Evolutionary conservation across 2,113 vertebrate genomes (phyloP).

Genomic region (Semnornis frantzii): DNA sequence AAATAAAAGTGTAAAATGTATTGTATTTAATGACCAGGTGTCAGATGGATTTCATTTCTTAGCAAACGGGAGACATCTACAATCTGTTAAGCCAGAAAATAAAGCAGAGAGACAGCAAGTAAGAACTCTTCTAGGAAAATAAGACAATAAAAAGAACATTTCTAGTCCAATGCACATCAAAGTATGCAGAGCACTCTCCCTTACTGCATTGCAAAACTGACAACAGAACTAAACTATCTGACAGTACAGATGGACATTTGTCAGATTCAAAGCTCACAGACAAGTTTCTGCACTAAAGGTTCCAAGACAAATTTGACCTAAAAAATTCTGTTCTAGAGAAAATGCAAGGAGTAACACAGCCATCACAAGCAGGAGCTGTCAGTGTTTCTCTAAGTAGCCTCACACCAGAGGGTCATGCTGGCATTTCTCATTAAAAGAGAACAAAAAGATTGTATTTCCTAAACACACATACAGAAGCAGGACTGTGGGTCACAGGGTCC

Average conservation of each 20-base stretch:
- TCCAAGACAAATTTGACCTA: slow-evolving; percentile 28
- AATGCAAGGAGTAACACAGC: not conserved
- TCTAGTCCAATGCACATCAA: not conserved
- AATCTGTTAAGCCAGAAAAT: slow-evolving; percentile 25
- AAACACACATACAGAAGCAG: not conserved
- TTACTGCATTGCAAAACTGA: slow-evolving; percentile 10
- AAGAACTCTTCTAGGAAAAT: not conserved
- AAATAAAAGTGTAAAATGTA: not conserved
- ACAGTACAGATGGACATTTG: not conserved
- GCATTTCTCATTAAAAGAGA: not conserved
- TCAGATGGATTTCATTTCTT: slow-evolving; percentile 41
- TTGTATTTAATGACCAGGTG: slow-evolving; percentile 26
- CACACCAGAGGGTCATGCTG: not conserved
- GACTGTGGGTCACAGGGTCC: not conserved
- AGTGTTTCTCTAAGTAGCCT: not conserved
- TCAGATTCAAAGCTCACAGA: not conserved
- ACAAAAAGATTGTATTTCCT: not conserved
- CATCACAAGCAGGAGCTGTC: not conserved
- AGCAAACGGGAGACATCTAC: not conserved
- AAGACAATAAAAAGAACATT: slow-evolving; percentile 6
- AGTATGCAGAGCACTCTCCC: slow-evolving; percentile 7
- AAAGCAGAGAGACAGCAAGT: not conserved
- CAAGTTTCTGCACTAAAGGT: not conserved
- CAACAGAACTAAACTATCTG: not conserved
- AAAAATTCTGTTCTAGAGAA: not conserved